Evolutionary conservation across 2,888 invertebrate genomes (phyloP), one percentile per base, ranked within the genome.

Genomic region (Ornithoptera alexandrae): DNA sequence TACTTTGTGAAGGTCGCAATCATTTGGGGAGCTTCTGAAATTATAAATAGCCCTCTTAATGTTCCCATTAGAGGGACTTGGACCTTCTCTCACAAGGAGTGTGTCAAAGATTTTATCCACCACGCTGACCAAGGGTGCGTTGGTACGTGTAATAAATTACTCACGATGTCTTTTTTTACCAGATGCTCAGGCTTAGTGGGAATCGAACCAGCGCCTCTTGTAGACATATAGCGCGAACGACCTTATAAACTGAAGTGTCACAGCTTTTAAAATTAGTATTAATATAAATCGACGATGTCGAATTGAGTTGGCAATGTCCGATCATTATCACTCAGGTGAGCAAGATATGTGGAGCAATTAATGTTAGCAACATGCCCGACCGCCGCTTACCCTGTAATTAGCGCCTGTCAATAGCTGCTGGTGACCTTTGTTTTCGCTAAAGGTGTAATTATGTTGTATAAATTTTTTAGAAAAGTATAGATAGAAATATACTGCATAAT

Each of bases 371-470:
- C 62, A 62, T 15, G 30, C 46, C 12, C 5, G 56, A n/a, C 30
- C 42, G 46, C 62, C 67, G 62, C 24, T 62, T 68, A 24, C 24
- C 10, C 15, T 62, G 62, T 57, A 68, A 68, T 68, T 68, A 68
- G 58, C 62, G 42, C 42, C 20, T 58, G 58, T 56, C 50, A 63
- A 63, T 56, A 53, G 10, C 24, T 58, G 58, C 10, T 22, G 50
- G 10, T 39, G 39, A 10, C 39, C 39, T 39, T 39, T 10, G 39
- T 39, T 10, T 1, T 39, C 39, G 39, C 10, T 10, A 39, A 39
- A 39, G 39, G 39, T 39, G 0, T 39, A 39, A 39, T 39, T 39
- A 39, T 39, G 39, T 39, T 8, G 39, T 39, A 10, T 39, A 39
- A 39, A 39, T 39, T 1, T 7, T 39, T 39, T 10, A 39, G 10